Base-by-base conservation (phyloP, 1,140 invertebrate genomes). In the Sinonovacula constricta region DNA sequence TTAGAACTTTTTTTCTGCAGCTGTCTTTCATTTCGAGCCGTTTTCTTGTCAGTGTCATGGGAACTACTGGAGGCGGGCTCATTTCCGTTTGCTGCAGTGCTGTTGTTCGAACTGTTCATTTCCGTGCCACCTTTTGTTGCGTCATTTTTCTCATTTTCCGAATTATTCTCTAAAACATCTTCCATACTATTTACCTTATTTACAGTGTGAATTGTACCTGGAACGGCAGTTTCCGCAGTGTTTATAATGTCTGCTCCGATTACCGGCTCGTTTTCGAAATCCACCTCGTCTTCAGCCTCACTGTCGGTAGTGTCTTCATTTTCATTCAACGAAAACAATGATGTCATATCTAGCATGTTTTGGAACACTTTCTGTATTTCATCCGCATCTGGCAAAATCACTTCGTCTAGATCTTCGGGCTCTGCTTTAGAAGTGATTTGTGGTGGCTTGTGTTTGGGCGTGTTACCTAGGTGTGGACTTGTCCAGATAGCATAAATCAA, bases 311-410 rank as follows among this genome's bases (percentile, higher is more conserved):
- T 45, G 7, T 45, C 39, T 18, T 10, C 39, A 45, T 18, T 45
- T 7, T 45, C 39, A 45, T 45, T 45, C 39, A 69, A 62, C 36
- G 34, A 10, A 24, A 33, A 18, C 30, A 78, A 63, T 14, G 66
- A 62, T 34, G 75, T 78, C 66, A 78, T 63, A 22, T 63, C 49
- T 18, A 78, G 34, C 45, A 78, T 70, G 28, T 66, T 28, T 36
- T 78, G 75, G 28, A 78, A 78, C 22, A 69, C 66, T 30, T 36
- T 24, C 49, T 78, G 75, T 36, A 78, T 78, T 12, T 54, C 30
- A 39, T 78, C 59, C 18, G 75, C 75, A 30, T 78, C 59, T 24
- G 70, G 34, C 12, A 63, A 57, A 14, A 36, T n/a, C n/a, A 65
- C 18, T 26, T 74, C 70, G 30, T 34, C 51, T 15, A 65, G 12